Conservation (phyloP, 2,113 vertebrate species). For the Hoplias malabaricus region DNA sequence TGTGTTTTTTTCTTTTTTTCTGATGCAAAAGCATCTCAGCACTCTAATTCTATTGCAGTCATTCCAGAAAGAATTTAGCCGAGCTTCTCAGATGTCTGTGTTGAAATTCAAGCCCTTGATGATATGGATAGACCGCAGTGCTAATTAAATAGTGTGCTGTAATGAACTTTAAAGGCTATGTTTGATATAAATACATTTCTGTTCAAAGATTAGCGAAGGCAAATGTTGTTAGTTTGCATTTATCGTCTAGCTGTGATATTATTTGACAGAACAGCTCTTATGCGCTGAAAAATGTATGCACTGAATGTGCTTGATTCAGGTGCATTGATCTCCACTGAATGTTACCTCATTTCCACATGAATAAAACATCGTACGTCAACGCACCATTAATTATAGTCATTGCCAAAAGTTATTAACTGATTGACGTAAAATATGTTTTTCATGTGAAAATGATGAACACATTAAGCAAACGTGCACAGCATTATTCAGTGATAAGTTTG, state of each 20-base stretch:
- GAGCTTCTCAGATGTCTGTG: conserved; percentile 59
- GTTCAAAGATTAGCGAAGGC: neutral
- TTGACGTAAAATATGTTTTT: neutral
- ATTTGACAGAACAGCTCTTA: neutral
- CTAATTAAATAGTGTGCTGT: conserved; percentile 63
- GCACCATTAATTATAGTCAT: too few species aligned
- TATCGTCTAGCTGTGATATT: neutral
- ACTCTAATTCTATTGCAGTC: conserved; percentile 63
- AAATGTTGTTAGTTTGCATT: neutral
- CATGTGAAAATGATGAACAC: neutral
- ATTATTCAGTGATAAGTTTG: neutral
- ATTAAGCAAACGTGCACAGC: neutral
- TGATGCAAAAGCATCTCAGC: conserved; percentile 44
- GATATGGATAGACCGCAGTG: conserved; percentile 53
- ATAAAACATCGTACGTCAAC: neutral
- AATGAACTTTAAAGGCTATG: conserved; percentile 32
- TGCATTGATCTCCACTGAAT: too few species aligned
- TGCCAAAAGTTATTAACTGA: neutral
- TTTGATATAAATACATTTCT: conserved; percentile 4
- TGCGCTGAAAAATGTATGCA: neutral
- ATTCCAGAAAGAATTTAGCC: conserved; percentile 54
- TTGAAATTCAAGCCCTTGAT: conserved; percentile 61
- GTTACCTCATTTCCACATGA: neutral
- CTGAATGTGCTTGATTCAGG: neutral
- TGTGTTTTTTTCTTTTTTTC: neutral